Base-by-base conservation (phyloP, 2,113 vertebrate genomes). In the Chaetura pelagica region DNA sequence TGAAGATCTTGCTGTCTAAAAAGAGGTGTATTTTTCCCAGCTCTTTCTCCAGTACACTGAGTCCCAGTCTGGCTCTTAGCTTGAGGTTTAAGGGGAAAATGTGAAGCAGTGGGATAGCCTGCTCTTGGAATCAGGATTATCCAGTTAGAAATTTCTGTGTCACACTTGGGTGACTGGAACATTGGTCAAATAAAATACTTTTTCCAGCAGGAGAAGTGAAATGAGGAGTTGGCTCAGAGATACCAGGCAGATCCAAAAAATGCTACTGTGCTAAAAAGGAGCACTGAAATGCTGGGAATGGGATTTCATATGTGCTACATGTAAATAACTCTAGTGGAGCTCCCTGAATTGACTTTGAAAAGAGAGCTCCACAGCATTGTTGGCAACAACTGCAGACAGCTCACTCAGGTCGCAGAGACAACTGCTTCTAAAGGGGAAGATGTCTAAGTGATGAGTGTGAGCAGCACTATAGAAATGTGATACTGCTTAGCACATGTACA, bases 121-220 rank as follows among this genome's bases (percentile, higher is more conserved):
- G 8, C 27, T 88, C 71, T 58, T 69, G 42, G 68, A 90, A 77
- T 85, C 69, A n/a, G 38, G 21, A 44, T 90, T 81, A 72, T 91
- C 46, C 67, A 75, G 35, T 84, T 46, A 93, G 84, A 94, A 96
- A 96, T 81, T 92, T 93, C 87, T 93, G 32, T 97, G 95, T 96
- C 86, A 71, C 76, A 82, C 77, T 58, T 81, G 74, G 42, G 20
- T 95, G 82, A 83, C 71, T 73, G 73, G 69, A 93, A 62, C 61
- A 82, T 22, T 76, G 88, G 94, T 95, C 6, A 29, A 94, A 89
- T 90, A 72, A 93, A 92, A 82, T n/a, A 66, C 80, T 64, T 89
- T 48, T 94, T 89, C 73, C 87, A 83, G 63, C 48, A 78, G 57
- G 67, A 93, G 85, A 84, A 92, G 22, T 88, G 66, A 90, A 94